Base-by-base conservation (phyloP, 2,113 vertebrate genomes). In the Sceloporus undulatus region DNA sequence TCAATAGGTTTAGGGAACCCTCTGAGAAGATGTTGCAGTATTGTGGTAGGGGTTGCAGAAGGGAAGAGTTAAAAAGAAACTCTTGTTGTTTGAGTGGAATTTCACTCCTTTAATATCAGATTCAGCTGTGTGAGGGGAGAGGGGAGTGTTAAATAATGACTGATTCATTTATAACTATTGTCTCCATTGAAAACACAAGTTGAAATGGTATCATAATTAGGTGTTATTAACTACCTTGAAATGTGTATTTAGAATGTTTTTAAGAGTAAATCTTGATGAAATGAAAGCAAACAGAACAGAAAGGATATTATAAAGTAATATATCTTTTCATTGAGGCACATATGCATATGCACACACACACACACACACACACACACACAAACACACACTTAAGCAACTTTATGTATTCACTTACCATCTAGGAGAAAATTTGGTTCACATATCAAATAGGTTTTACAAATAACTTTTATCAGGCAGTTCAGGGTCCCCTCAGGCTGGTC, bases 231-330 rank as follows among this genome's bases (percentile, higher is more conserved):
- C 52, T 40, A 38, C 29, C 11, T 54, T 40, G 11, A 38, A 75
- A 71, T 71, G 11, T 38, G 23, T 84, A 54, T 38, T 38, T 74
- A 74, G 8, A 10, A 34, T 10, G 25, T 27, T 0, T 38, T 76
- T 77, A 21, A 48, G 59, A 85, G 6, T 75, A 83, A 82, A 83
- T 3, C 23, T 40, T 18, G 74, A 80, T 52, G 80, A 83, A 94
- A 87, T 83, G 40, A 87, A 83, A 87, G 2, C 21, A 86, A 54
- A 68, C 16, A 80, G 84, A 88, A 79, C 18, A 81, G 81, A 86
- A 0, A 42, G 18, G n/a, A 1, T 21, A 70, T 8, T 65, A 54
- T 62, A 66, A 14, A 91, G 73, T 78, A 77, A 83, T 48, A 6
- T 48, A 59, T 0, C 3, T 13, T 88, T 84, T 65, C 73, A 85